These are phyloP conservation scores for Cololabis saira DNA, from an alignment of 2,113 vertebrate species.

Conservation along the genomic window DNA sequence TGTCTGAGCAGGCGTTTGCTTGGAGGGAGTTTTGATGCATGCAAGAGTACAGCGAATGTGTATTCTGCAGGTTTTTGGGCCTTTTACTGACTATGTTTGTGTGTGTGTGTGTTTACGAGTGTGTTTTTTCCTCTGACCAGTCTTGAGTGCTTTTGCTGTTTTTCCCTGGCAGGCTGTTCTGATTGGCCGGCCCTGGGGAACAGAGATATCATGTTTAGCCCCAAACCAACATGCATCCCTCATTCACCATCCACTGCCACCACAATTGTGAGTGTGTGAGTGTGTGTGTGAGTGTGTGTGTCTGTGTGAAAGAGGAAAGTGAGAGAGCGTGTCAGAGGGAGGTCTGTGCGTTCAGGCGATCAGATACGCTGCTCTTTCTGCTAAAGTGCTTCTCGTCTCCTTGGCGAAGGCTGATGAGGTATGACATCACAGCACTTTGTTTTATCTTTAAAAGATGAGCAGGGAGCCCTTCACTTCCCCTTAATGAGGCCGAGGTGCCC, in stretches of 20 bases:
- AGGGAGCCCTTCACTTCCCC: slow-evolving; percentile 70
- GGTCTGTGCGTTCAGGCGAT: slow-evolving; percentile 79
- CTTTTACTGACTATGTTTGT: not conserved
- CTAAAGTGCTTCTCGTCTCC: slow-evolving; percentile 79
- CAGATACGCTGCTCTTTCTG: slow-evolving; percentile 73
- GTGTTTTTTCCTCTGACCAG: slow-evolving; percentile 67
- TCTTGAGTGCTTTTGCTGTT: slow-evolving; percentile 80
- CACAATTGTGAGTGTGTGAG: slow-evolving; percentile 29
- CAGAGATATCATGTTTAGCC: slow-evolving; percentile 82
- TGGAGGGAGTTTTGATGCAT: slow-evolving; percentile 40
- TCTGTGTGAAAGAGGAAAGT: slow-evolving; percentile 24
- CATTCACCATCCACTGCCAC: slow-evolving; percentile 66
- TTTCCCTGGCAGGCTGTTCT: slow-evolving; percentile 78
- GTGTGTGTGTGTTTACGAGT: slow-evolving; percentile 41
- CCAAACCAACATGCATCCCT: slow-evolving; percentile 83
- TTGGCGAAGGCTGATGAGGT: slow-evolving; percentile 75
- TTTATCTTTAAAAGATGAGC: slow-evolving; percentile 85
- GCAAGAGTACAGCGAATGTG: slow-evolving; percentile 34
- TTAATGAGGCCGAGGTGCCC: slow-evolving; percentile 77
- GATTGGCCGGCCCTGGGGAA: slow-evolving; percentile 80
- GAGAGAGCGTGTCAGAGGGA: slow-evolving; percentile 69
- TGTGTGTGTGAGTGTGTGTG: slow-evolving; percentile 20
- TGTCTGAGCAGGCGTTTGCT: slow-evolving; percentile 46
- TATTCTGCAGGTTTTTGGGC: slow-evolving; percentile 28
- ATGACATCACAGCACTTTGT: slow-evolving; percentile 85